Base-by-base conservation (phyloP, 2,888 invertebrate species). In the Synanthedon formicaeformis region DNA sequence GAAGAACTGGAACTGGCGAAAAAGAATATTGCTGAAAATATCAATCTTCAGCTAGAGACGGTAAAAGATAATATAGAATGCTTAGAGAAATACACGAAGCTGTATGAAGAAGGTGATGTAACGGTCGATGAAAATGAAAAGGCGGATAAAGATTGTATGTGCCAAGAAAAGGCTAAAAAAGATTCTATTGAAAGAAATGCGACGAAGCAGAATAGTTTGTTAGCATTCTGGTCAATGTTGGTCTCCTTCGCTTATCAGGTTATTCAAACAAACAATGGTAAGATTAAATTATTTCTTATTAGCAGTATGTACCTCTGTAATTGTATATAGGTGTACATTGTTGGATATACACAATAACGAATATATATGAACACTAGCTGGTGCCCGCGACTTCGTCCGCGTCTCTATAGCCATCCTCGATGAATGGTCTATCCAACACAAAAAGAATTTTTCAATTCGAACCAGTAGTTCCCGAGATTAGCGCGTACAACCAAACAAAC, bases 201-300 rank as follows among this genome's bases (percentile, higher is more conserved):
- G 6, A 61, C 69, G 13, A 57, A 60, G 50, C 71, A 73, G 41
- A 67, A 67, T 52, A 68, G 67, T 54, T 40, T 74, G 6, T 57
- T 67, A 34, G 57, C 64, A 12, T 62, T 81, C 52, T 87, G 86
- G 86, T 69, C 80, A 1, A 78, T 74, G 57, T 58, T 87, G 48
- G 85, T 87, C 11, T 73, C 78, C 3, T 83, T 84, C 57, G 82
- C 86, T 6, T 81, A 81, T 60, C 78, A 83, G 65, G 62, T 81
- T 10, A 71, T 80, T 51, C 73, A 78, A 57, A 61, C 79, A 13
- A 81, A 81, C 56, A 80, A 78, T 53, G 85, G 85, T 84, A 61
- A 67, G 65, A 18, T 34, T 34, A 34, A 34, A 2, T 34, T 6
- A 34, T 34, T 34, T 34, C 8, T 34, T 8, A 8, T 34, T 34